Evolutionary conservation across 2,888 invertebrate genomes (phyloP).

Genomic region (Folsomia manolachei): DNA sequence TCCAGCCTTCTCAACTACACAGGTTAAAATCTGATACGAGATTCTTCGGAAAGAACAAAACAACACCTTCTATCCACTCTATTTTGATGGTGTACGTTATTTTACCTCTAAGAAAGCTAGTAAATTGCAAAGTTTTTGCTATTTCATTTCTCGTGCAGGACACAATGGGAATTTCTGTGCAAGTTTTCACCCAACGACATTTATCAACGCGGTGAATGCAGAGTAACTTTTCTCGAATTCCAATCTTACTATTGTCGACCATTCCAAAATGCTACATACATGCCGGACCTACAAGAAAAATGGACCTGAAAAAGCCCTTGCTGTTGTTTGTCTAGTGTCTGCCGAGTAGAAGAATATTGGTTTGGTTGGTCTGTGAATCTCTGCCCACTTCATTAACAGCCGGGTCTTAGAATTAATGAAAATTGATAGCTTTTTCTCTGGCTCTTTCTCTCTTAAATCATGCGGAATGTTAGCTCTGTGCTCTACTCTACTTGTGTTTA

Average conservation of each 20-base stretch:
- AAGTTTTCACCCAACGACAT: too few relatives aligned
- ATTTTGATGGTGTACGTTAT: too few relatives aligned
- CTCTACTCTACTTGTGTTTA: background rate
- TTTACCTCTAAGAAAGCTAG: too few relatives aligned
- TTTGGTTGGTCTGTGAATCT: conserved; percentile 9
- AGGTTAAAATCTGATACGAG: too few relatives aligned
- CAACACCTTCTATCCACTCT: too few relatives aligned
- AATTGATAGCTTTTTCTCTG: conserved; percentile 50
- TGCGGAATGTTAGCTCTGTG: conserved; percentile 14
- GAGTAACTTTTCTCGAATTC: background rate
- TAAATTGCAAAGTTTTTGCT: too few relatives aligned
- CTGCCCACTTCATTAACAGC: conserved; percentile 50
- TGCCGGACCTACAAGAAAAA: background rate
- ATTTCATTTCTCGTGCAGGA: too few relatives aligned
- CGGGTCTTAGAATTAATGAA: conserved; percentile 50
- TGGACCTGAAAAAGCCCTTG: background rate
- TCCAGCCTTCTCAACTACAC: too few relatives aligned
- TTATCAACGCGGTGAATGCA: background rate
- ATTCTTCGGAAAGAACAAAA: too few relatives aligned
- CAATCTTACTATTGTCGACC: background rate
- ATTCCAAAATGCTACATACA: too few relatives aligned
- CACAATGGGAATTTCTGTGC: too few relatives aligned
- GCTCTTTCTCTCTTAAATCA: conserved; percentile 40
- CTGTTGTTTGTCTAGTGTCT: too few relatives aligned
- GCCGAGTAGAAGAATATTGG: background rate